A percentile compares a stretch with the other conserved stretches of the same genome.
Evolutionary conservation across 2,888 invertebrate species (phyloP).

Genomic region (Brassicogethes aeneus): DNA sequence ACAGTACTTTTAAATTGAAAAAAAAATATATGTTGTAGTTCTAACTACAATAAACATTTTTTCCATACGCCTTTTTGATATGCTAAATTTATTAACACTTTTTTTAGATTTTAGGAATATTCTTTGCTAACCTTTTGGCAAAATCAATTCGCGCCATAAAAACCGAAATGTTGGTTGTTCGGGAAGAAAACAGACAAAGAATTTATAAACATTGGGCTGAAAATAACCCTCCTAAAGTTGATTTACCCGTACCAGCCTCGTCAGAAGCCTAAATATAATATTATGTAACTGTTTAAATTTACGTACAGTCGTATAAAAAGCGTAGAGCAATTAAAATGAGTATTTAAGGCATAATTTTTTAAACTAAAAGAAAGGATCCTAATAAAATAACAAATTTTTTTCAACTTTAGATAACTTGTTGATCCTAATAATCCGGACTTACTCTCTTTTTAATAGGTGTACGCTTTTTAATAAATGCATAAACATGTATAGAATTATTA

Average conservation of each 20-base stretch:
- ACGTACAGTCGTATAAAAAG: conserved; percentile 4
- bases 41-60: too few relatives aligned
- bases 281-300: conserved; percentile 1
- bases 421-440: too few relatives aligned
- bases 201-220: conserved; percentile 26
- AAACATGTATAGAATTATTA: too few relatives aligned
- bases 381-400: too few relatives aligned
- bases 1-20: too few relatives aligned
- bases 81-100: background rate
- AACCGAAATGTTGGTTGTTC: conserved; percentile 57
- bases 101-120: conserved; percentile 69
- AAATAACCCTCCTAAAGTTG: conserved; percentile 23
- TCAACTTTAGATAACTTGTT: too few relatives aligned
- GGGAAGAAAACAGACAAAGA: conserved; percentile 57
- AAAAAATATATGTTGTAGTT: too few relatives aligned
- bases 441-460: too few relatives aligned
- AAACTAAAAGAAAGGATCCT: too few relatives aligned
- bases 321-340: too few relatives aligned
- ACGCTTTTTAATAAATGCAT: too few relatives aligned
- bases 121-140: conserved; percentile 81
- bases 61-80: background rate
- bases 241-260: conserved; percentile 26
- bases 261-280: background rate
- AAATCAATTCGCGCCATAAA: conserved; percentile 71
- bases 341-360: too few relatives aligned